These are phyloP conservation scores for Cynaeus angustus DNA, from an alignment of 2,888 invertebrate genomes.

Conservation along the genomic window DNA sequence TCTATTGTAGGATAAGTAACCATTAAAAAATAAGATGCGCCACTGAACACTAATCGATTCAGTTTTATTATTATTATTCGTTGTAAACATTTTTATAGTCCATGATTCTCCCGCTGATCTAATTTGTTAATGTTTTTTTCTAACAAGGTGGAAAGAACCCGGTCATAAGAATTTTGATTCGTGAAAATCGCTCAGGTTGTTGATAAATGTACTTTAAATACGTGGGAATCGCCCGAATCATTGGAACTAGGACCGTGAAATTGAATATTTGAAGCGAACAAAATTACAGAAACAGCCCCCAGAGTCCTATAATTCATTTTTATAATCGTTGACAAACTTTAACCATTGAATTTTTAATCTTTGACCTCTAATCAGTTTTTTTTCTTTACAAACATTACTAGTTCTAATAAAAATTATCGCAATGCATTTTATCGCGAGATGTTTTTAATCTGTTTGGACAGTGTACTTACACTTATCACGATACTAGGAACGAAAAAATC, in stretches of 20 bases:
- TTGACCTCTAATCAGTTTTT: constrained; percentile 23
- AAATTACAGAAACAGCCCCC: neutral
- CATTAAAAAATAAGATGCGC: no score
- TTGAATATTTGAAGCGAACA: neutral
- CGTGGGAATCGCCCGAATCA: neutral
- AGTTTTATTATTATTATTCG: no score
- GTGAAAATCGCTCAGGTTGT: no score
- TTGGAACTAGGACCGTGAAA: constrained; percentile 1
- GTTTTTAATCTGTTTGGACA: constrained; percentile 25
- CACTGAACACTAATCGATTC: no score
- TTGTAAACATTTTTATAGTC: no score
- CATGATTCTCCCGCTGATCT: no score
- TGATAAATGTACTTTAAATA: no score
- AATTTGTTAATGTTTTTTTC: no score
- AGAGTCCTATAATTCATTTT: neutral
- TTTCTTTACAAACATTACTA: constrained; percentile 26
- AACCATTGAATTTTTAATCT: constrained; percentile 6
- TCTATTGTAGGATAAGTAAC: no score
- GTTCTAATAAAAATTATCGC: constrained; percentile 38
- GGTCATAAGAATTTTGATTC: no score
- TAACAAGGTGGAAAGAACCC: no score
- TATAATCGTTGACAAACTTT: neutral
- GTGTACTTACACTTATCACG: constrained; percentile 11
- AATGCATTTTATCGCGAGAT: constrained; percentile 23
- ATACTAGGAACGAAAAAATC: no score